A percentile compares a stretch with the other conserved stretches of the same genome.
Evolutionary conservation across 2,797 vertebrate species (phyloP).

Genomic region (Synanceia verrucosa): DNA sequence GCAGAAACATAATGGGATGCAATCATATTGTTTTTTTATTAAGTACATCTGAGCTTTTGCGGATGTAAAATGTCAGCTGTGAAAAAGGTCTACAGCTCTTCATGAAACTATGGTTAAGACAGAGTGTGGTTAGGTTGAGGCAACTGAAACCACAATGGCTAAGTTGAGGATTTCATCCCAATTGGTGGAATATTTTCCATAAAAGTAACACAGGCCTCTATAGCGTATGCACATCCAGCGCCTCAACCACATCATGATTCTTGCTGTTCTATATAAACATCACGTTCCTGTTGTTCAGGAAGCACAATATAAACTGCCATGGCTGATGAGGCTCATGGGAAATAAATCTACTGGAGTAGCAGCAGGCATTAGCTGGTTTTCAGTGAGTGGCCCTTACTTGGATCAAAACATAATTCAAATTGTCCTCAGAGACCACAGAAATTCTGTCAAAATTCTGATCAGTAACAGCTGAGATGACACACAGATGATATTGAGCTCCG

Average conservation of each 20-base stretch:
- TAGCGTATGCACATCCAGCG: background rate
- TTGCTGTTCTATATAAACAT: no score
- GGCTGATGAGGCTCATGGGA: background rate
- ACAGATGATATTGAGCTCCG: background rate
- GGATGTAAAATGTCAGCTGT: background rate
- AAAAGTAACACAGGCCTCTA: no score
- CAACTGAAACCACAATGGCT: background rate
- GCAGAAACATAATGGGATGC: background rate
- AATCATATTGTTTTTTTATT: background rate
- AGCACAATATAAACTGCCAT: background rate
- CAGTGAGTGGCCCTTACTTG: background rate
- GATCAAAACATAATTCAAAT: background rate
- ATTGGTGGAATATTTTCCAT: background rate
- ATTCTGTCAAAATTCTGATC: background rate
- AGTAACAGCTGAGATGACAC: background rate
- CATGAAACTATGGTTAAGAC: background rate
- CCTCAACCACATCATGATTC: no score
- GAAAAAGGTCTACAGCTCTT: background rate
- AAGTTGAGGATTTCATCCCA: background rate
- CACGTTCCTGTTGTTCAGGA: background rate
- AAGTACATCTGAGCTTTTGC: background rate
- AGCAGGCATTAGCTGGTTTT: background rate
- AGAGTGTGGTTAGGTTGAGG: background rate
- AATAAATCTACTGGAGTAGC: background rate
- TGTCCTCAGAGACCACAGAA: background rate